phyloP scores from a whole-genome alignment of 1,140 invertebrate species.

The Zelostemma sp. region DNA sequence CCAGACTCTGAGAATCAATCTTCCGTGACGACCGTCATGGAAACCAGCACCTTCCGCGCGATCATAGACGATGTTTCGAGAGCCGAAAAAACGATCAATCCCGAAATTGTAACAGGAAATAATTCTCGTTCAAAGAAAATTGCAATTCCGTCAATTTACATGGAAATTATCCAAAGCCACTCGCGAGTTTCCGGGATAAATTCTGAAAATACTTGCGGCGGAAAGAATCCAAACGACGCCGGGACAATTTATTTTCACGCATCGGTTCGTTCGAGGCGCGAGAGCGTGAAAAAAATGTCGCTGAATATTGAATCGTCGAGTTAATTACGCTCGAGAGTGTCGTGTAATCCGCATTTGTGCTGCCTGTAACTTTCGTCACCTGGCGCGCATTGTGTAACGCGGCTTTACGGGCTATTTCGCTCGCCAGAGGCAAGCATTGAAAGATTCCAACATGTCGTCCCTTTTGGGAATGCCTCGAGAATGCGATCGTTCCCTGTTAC shows the following conservation, averaged over 20 bases:
- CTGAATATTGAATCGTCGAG: background rate
- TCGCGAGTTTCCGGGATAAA: no score
- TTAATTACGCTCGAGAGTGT: background rate
- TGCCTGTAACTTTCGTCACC: conserved; percentile 2
- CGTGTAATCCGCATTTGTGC: conserved; percentile 1
- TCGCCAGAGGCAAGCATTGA: conserved; percentile 1
- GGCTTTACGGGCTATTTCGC: background rate
- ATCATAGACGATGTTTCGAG: conserved; percentile 13
- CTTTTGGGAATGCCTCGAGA: conserved; percentile 17
- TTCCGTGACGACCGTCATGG: conserved; percentile 48
- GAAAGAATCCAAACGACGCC: no score
- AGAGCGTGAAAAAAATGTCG: background rate
- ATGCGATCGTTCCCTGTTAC: conserved; percentile 7
- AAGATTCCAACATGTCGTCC: conserved; percentile 13
- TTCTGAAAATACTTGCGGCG: no score
- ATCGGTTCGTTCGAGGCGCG: no score
- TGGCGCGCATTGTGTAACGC: conserved; percentile 1
- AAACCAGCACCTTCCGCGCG: conserved; percentile 50
- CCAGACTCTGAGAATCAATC: conserved; percentile 46
- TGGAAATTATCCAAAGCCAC: no score
- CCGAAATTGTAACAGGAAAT: conserved; percentile 1
- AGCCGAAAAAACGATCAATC: conserved; percentile 27
- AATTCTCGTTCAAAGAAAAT: no score
- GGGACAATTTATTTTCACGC: no score
- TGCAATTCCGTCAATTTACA: no score